A percentile compares a stretch with the other conserved stretches of the same genome.
Conservation (phyloP, 2,797 vertebrate genomes). For the Semotilus atromaculatus region DNA sequence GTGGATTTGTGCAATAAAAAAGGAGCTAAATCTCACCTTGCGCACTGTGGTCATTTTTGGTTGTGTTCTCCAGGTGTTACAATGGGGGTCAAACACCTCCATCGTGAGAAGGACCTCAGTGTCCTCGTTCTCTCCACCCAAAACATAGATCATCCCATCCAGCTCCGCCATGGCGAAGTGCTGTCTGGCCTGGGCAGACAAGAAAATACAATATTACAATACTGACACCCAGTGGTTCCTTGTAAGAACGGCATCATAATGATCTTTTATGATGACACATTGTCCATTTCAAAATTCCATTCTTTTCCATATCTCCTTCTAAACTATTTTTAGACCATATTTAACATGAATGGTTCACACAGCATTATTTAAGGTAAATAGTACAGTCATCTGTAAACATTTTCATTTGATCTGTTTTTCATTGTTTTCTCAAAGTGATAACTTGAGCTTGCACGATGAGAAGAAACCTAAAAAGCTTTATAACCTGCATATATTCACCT, state of each 20-base stretch:
- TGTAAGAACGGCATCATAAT: neutral
- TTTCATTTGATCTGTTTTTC: too few relatives aligned
- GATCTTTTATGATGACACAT: neutral
- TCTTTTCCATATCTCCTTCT: too few relatives aligned
- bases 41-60: constrained; percentile 95
- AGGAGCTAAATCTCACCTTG: constrained; percentile 81
- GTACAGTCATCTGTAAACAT: too few relatives aligned
- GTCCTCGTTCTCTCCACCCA: constrained; percentile 91
- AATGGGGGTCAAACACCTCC: constrained; percentile 93
- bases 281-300: too few relatives aligned
- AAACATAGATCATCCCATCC: constrained; percentile 91
- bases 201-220: constrained; percentile 40
- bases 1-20: neutral
- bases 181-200: constrained; percentile 83
- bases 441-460: too few relatives aligned
- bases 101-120: constrained; percentile 86
- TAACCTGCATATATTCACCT: too few relatives aligned
- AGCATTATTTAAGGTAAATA: too few relatives aligned
- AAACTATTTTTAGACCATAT: too few relatives aligned
- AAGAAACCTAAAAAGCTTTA: too few relatives aligned
- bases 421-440: too few relatives aligned
- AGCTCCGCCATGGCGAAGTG: constrained; percentile 96
- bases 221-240: constrained; percentile 67
- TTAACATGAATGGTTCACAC: too few relatives aligned
- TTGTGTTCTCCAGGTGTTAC: constrained; percentile 87